Conservation (phyloP, 1,140 invertebrate genomes). For the Lasioglossum albipes region DNA sequence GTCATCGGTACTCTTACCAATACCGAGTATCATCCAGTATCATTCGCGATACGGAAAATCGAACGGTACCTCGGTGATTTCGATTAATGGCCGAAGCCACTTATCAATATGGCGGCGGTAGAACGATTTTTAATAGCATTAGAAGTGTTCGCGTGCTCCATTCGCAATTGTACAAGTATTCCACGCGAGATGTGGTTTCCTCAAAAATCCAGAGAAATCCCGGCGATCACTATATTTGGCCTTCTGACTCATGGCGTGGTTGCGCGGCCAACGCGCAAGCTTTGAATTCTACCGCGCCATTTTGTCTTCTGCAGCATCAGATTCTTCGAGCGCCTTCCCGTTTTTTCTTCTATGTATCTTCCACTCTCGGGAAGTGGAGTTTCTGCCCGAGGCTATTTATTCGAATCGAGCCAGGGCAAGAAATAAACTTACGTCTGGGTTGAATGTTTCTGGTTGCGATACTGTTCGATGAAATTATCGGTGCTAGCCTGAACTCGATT, state of each 20-base stretch:
- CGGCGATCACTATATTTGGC: slow-evolving; percentile 58
- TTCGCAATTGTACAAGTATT: background rate
- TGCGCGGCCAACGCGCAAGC: slow-evolving; percentile 19
- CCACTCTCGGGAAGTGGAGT: too few relatives aligned
- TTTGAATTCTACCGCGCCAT: slow-evolving; percentile 48
- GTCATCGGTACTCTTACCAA: background rate
- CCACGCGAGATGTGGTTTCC: background rate
- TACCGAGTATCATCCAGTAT: background rate
- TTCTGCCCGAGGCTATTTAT: background rate
- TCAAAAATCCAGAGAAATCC: slow-evolving; percentile 50
- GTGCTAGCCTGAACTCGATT: too few relatives aligned
- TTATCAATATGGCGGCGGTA: background rate
- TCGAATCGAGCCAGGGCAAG: too few relatives aligned
- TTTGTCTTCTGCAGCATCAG: background rate
- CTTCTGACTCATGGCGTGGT: slow-evolving; percentile 49
- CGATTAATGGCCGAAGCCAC: background rate
- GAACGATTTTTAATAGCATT: background rate
- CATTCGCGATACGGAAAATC: background rate
- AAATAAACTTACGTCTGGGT: too few relatives aligned
- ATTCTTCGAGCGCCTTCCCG: slow-evolving; percentile 4
- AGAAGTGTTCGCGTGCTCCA: background rate
- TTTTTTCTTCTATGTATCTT: background rate
- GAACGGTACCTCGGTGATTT: background rate
- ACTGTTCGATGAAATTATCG: too few relatives aligned
- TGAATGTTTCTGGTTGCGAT: too few relatives aligned